These are phyloP conservation scores for Anarsia innoxiella DNA, from an alignment of 2,888 invertebrate genomes.

Conservation along the genomic window DNA sequence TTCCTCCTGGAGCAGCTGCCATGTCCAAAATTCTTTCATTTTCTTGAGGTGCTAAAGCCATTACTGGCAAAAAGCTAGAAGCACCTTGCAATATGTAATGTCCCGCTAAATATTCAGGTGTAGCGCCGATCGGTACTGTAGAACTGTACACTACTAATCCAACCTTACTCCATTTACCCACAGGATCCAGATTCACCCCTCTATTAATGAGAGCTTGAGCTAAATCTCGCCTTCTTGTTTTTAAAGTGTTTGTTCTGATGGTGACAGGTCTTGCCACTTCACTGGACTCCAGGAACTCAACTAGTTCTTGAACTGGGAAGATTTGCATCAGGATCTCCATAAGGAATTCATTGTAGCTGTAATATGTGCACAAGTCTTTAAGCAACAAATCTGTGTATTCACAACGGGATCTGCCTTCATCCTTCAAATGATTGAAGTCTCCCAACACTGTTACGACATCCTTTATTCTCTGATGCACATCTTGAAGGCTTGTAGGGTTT, in stretches of 20 bases:
- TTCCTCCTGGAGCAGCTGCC: slow-evolving; percentile 99
- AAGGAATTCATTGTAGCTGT: slow-evolving; percentile 97
- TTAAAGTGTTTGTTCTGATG: slow-evolving; percentile 95
- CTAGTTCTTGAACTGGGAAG: slow-evolving; percentile 88
- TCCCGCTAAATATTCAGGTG: slow-evolving; percentile 98
- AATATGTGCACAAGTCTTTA: slow-evolving; percentile 93
- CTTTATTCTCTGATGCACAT: slow-evolving; percentile 91
- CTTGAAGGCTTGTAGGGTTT: slow-evolving; percentile 83
- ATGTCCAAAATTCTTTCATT: slow-evolving; percentile 96
- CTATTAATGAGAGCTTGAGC: slow-evolving; percentile 96
- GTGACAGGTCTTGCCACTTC: slow-evolving; percentile 96
- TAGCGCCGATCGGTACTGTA: slow-evolving; percentile 97
- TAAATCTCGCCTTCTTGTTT: slow-evolving; percentile 92
- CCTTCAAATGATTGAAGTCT: slow-evolving; percentile 83
- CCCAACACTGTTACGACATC: slow-evolving; percentile 87
- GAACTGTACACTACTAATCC: slow-evolving; percentile 97
- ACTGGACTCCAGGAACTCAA: slow-evolving; percentile 97
- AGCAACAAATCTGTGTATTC: slow-evolving; percentile 89
- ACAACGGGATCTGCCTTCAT: slow-evolving; percentile 80
- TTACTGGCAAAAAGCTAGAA: slow-evolving; percentile 96
- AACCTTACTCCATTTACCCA: slow-evolving; percentile 99
- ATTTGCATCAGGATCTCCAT: slow-evolving; percentile 94
- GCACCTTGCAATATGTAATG: slow-evolving; percentile 98
- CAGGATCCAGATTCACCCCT: slow-evolving; percentile 98
- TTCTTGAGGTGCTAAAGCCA: slow-evolving; percentile 98